Evolutionary conservation across 1,140 invertebrate species (phyloP), one percentile per base, ranked within the genome.

Genomic region (Dufourea novaeangliae): DNA sequence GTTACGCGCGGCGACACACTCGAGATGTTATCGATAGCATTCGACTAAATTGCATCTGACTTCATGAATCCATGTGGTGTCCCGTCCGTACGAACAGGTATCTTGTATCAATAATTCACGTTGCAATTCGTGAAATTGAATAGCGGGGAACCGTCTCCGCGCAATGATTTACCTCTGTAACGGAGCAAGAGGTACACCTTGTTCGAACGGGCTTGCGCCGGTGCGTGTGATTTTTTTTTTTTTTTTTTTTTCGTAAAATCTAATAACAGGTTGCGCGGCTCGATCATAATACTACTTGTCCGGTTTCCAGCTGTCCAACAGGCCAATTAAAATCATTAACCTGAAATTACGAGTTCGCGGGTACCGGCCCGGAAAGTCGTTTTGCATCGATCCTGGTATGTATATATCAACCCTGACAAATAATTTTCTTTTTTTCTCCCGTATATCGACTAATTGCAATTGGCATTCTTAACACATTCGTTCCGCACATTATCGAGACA

Each of bases 251-350:
- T n/a, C n/a, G 17, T 12, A 32, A 59, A 41, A 27, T 20, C 4
- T 67, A 69, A 76, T 69, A 69, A 69, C 73, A 20, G 32, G 64
- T 69, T 76, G 22, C 29, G n/a, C 44, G 29, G 1, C 20, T 39
- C 41, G 27, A 57, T 76, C 63, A 50, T 57, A 64, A 76, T 46
- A 22, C n/a, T n/a, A n/a, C 61, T 74, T 50, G 61, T 22, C 64
- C 41, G 72, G 46, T 83, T 79, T 50, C 37, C 56, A 27, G 37
- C 29, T 75, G 11, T 41, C 29, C 6, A 17, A 11, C 17, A n/a
- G 44, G 57, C 44, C 69, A 73, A 83, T 83, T 83, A 83, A 79
- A 79, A 70, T 69, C 37, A 70, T 83, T 79, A 70, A 20, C 34
- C 5, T 7, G 44, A 83, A 79, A 79, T 81, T 78, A 69, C 39